A percentile compares a stretch with the other conserved stretches of the same genome.
phyloP scores from a whole-genome alignment of 2,113 vertebrate species.

The Paedocypris sp. region DNA sequence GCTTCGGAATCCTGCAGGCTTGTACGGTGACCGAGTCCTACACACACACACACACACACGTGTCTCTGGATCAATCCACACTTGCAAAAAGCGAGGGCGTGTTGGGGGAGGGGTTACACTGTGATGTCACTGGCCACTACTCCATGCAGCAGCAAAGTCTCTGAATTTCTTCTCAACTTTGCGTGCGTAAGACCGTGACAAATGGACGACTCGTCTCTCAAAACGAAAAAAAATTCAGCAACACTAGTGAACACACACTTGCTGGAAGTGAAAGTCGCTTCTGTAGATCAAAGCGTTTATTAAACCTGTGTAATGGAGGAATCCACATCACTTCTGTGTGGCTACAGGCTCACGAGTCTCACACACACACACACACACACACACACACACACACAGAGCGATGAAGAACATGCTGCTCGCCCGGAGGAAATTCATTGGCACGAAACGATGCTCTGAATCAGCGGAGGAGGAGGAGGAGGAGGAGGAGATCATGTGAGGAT shows the following conservation, averaged over 20 bases:
- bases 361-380: slow-evolving; percentile 15
- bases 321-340: slow-evolving; percentile 35
- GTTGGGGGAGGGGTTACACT: too few species aligned
- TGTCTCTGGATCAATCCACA: too few species aligned
- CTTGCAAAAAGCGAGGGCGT: too few species aligned
- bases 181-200: too few species aligned
- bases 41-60: too few species aligned
- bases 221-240: too few species aligned
- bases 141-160: too few species aligned
- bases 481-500: slow-evolving; percentile 79
- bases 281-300: slow-evolving; percentile 13
- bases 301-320: slow-evolving; percentile 45
- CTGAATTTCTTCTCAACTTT: too few species aligned
- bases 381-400: slow-evolving; percentile 25
- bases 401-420: slow-evolving; percentile 20
- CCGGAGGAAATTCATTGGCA: slow-evolving; percentile 44
- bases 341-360: slow-evolving; percentile 22
- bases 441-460: slow-evolving; percentile 14
- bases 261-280: not conserved
- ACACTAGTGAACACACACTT: not conserved
- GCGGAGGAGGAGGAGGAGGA: not conserved
- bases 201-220: too few species aligned
- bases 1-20: too few species aligned
- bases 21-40: too few species aligned
- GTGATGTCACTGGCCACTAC: too few species aligned